Evolutionary conservation across 2,797 vertebrate species (phyloP).

Genomic region (Poecile montanus): DNA sequence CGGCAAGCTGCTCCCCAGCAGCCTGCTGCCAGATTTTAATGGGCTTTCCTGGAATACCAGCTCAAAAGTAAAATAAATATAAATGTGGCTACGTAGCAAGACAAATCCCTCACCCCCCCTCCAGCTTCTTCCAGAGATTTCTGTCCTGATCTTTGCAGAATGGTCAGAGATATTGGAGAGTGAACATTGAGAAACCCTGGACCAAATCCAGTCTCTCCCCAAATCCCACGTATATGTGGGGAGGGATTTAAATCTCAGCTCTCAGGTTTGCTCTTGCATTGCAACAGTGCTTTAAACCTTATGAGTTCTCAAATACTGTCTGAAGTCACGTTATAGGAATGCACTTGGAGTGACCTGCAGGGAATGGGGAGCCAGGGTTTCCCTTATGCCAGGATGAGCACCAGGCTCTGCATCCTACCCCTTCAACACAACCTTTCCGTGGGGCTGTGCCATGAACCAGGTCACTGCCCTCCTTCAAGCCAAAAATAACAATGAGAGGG

Average conservation of each 20-base stretch:
- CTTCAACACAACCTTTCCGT: rapidly evolving
- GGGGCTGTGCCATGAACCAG: background rate
- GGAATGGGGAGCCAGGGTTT: background rate
- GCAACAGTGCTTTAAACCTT: background rate
- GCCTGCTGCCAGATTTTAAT: conserved; percentile 31
- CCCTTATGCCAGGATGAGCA: background rate
- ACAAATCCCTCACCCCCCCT: background rate
- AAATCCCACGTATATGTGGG: rapidly evolving
- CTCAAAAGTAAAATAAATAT: conserved; percentile 27
- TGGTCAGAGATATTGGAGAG: background rate
- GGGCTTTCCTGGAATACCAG: conserved; percentile 56
- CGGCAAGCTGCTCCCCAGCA: background rate
- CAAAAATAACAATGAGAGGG: background rate
- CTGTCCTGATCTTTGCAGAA: background rate
- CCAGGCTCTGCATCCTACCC: background rate
- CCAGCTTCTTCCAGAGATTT: background rate
- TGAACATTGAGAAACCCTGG: background rate
- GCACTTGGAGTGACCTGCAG: rapidly evolving
- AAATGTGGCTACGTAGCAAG: background rate
- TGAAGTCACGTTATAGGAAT: background rate
- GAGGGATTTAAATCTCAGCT: background rate
- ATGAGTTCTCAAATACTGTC: rapidly evolving
- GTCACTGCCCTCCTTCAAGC: background rate
- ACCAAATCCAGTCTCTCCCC: background rate
- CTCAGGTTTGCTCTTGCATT: background rate